Percentiles rank a stretch among this genome's conserved stretches.
These are phyloP conservation scores for Phrynocephalus vlangalii DNA, from an alignment of 2,797 vertebrate species.

Conservation along the genomic window DNA sequence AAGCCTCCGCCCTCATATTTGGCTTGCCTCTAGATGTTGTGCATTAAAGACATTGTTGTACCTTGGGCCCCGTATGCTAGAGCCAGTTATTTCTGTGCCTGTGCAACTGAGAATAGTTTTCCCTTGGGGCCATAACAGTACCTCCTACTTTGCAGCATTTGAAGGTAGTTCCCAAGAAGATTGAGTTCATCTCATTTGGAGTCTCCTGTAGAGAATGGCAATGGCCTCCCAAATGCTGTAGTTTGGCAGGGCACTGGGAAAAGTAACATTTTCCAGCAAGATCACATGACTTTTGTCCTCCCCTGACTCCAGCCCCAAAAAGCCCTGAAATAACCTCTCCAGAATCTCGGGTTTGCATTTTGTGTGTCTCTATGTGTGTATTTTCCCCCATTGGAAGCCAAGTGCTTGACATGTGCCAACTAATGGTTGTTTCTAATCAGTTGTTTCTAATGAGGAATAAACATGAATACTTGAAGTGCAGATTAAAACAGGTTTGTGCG, in stretches of 20 bases:
- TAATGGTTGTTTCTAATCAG: neutral
- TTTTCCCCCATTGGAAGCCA: neutral
- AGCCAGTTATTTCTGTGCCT: neutral
- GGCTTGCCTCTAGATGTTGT: neutral
- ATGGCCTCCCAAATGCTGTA: neutral
- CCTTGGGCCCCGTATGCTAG: neutral
- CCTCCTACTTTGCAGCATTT: neutral
- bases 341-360: neutral
- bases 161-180: neutral
- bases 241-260: neutral
- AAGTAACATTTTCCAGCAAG: neutral
- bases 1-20: neutral
- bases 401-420: neutral
- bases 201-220: neutral
- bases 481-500: neutral
- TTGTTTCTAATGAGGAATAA: neutral
- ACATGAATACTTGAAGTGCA: conserved; percentile 8
- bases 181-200: neutral
- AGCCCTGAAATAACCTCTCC: neutral
- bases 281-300: neutral
- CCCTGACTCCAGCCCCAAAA: neutral
- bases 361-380: neutral
- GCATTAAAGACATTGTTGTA: neutral
- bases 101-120: neutral
- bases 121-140: neutral